These are phyloP conservation scores for Platycheirus albimanus DNA, from an alignment of 2,888 invertebrate species.

Conservation along the genomic window DNA sequence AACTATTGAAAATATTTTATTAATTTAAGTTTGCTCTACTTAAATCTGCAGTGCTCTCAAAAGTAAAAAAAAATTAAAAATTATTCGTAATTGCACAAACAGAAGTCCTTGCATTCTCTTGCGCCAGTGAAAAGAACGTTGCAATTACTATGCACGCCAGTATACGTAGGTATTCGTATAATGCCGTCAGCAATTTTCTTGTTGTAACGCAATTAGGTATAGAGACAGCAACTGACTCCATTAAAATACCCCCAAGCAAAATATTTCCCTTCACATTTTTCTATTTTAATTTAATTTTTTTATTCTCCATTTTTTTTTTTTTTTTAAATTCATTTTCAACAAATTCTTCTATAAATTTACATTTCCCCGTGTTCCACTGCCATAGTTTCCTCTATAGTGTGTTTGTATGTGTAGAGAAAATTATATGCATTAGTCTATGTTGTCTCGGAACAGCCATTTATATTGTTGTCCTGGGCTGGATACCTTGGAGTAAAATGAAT, in stretches of 20 bases:
- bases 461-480: background rate
- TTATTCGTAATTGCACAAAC: slow-evolving; percentile 27
- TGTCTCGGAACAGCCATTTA: slow-evolving; percentile 8
- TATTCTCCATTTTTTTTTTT: no score
- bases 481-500: slow-evolving; percentile 17
- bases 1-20: slow-evolving; percentile 19
- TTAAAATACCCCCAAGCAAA: slow-evolving; percentile 65
- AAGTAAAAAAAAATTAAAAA: no score
- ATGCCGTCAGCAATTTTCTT: slow-evolving; percentile 58
- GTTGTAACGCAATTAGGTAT: slow-evolving; percentile 62
- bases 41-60: no score
- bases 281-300: slow-evolving; percentile 37
- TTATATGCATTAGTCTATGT: slow-evolving; percentile 54
- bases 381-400: background rate
- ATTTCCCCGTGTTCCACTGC: slow-evolving; percentile 40
- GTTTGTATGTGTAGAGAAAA: slow-evolving; percentile 17
- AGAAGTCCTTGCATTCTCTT: slow-evolving; percentile 47
- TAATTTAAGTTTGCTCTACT: background rate
- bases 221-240: slow-evolving; percentile 57
- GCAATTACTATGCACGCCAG: background rate
- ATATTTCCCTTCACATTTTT: slow-evolving; percentile 62
- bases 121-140: slow-evolving; percentile 34
- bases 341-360: slow-evolving; percentile 65
- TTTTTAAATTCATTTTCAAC: slow-evolving; percentile 34
- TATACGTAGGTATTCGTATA: background rate